Evolutionary conservation across 2,888 invertebrate species (phyloP), one percentile per base, ranked within the genome.

Genomic region (Ophion obscuratus): DNA sequence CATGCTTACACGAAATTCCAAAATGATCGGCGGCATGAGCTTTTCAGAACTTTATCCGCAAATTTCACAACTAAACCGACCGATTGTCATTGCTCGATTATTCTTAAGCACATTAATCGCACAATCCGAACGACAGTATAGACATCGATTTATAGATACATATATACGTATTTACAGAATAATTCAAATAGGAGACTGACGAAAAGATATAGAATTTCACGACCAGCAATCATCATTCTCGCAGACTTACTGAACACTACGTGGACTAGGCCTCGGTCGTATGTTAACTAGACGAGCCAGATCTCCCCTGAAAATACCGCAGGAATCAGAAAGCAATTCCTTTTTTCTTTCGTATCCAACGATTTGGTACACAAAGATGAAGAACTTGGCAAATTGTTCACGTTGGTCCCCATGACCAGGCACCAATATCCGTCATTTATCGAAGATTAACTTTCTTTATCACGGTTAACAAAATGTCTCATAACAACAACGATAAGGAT

Each of bases 241-340:
- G 89, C 88, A 88, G 90, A 93, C 93, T 94, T 94, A 93, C 93
- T 93, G 92, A 93, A 92, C 87, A 89, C 91, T 91, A 92, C 89
- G 92, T 90, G 93, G 91, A 90, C 91, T 93, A 93, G 93, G 92
- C 93, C 92, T 92, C 89, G 93, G 90, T 91, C 92, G 90, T 88
- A 92, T 93, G 90, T 93, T 93, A 92, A 92, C 89, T 90, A 93
- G 93, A 92, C 92, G 92, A 88, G 92, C 91, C 92, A 94, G 93
- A 92, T 95, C 95, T 91, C 95, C 95, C 95, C 95, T 95, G 95
- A 94, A 95, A 95, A 93, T 91, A 93, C 89, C 92, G 90, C 88
- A 92, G 85, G 77, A 89, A 87, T 87, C 70, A 85, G 66, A 79
- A 83, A 62, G 74, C 81, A 87, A 82, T 20, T 47, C 6, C 27